Base-by-base conservation (phyloP, 2,113 vertebrate species). In the Nestor notabilis region DNA sequence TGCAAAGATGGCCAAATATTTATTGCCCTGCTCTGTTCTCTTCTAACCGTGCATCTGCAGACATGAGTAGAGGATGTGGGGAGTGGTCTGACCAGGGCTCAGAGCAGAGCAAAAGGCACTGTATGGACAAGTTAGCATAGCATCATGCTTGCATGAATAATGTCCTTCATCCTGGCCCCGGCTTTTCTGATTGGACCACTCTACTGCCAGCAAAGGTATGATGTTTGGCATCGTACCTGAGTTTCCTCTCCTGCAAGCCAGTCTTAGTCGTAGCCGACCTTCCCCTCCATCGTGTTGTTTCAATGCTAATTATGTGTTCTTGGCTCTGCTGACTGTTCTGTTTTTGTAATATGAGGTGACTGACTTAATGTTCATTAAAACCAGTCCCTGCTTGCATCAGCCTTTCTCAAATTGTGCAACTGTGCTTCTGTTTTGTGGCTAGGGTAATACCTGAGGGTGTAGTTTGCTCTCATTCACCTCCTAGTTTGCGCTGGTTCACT, bases 91-190 rank as follows among this genome's bases (percentile, higher is more conserved):
- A 19, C 47, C 0, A 0, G 1, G 11, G 13, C 49, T 65, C 21
- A 55, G 17, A 20, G 39, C 47, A 69, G 68, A 75, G 43, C 52
- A 69, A 58, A 31, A 33, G 12, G 18, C 0, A 1, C 14, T 0
- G 0, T 25, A 23, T 16, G 0, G 2, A 23, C 1, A 4, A 9
- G 20, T 72, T 68, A 24, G 27, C 1, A 0, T 31, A 49, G 60
- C 39, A 66, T 55, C 41, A 29, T 55, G 23, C 20, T 79, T 65
- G 13, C 20, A 24, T 3, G 33, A 82, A 14, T 5, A 5, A 7
- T 1, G 0, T 53, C 35, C 44, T 77, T 74, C 2, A 1, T 56
- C 44, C 16, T 24, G 55, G 47, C 27, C 39, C 52, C 47, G 43
- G 10, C 29, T 49, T 74, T 75, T 58, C n/a, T 75, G n/a, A 19